Conservation (phyloP, 2,888 invertebrate genomes). For the Sepioteuthis lessoniana region DNA sequence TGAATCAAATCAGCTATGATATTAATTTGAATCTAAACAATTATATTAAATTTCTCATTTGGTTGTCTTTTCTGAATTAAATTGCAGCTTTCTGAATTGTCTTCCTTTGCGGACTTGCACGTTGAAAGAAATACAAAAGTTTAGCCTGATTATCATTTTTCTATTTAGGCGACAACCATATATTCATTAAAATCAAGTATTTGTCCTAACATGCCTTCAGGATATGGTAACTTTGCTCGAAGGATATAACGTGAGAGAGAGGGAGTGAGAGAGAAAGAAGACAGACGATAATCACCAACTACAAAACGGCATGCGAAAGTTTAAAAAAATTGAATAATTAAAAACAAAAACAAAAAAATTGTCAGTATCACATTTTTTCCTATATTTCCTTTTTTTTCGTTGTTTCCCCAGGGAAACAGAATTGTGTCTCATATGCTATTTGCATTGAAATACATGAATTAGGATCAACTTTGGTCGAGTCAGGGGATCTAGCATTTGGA, state of each 20-base stretch:
- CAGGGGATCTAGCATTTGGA: not conserved
- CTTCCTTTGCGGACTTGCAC: too few relatives aligned
- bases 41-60: too few relatives aligned
- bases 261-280: not conserved
- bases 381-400: not conserved
- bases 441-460: not conserved
- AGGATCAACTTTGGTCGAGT: not conserved
- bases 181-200: not conserved
- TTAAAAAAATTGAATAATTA: conserved; percentile 13
- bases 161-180: too few relatives aligned
- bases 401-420: not conserved
- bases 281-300: not conserved
- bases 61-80: too few relatives aligned
- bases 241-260: not conserved
- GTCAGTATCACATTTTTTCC: too few relatives aligned
- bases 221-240: not conserved
- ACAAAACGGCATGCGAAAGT: not conserved
- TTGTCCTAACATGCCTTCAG: not conserved
- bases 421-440: not conserved
- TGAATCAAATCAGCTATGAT: too few relatives aligned
- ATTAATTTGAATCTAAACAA: too few relatives aligned
- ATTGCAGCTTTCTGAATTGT: not conserved
- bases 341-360: too few relatives aligned
- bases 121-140: too few relatives aligned
- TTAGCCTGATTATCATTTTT: too few relatives aligned